These are phyloP conservation scores for Onchidella celtica DNA, from an alignment of 2,888 invertebrate species.

Conservation along the genomic window DNA sequence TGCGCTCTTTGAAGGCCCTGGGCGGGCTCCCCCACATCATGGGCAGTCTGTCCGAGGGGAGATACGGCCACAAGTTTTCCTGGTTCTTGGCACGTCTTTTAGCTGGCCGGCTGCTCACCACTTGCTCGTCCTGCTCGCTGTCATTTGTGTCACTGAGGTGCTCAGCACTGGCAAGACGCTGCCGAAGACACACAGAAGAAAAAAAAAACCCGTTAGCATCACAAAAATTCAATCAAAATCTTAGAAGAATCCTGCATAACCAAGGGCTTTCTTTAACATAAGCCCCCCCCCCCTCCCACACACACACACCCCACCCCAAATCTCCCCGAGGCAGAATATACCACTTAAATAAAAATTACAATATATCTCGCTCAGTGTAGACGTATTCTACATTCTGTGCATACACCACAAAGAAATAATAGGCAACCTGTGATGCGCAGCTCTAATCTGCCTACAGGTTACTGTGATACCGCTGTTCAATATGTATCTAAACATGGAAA, in stretches of 20 bases:
- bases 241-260: neutral
- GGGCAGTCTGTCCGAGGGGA: slow-evolving; percentile 42
- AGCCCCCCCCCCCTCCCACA: neutral
- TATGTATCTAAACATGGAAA: no score
- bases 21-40: slow-evolving; percentile 46
- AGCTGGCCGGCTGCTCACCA: neutral
- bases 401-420: no score
- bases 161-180: slow-evolving; percentile 42
- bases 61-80: slow-evolving; percentile 46
- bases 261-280: neutral
- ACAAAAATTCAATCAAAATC: neutral
- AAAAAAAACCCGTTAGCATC: neutral
- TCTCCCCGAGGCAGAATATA: no score
- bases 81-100: slow-evolving; percentile 11
- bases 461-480: no score
- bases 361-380: no score
- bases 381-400: no score
- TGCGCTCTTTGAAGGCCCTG: slow-evolving; percentile 20
- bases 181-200: neutral
- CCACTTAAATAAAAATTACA: no score
- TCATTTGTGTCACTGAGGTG: slow-evolving; percentile 32
- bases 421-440: no score
- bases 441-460: no score
- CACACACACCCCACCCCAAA: neutral
- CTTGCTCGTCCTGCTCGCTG: slow-evolving; percentile 41